Evolutionary conservation across 2,888 invertebrate genomes (phyloP).

Genomic region (Xestia sexstrigata): DNA sequence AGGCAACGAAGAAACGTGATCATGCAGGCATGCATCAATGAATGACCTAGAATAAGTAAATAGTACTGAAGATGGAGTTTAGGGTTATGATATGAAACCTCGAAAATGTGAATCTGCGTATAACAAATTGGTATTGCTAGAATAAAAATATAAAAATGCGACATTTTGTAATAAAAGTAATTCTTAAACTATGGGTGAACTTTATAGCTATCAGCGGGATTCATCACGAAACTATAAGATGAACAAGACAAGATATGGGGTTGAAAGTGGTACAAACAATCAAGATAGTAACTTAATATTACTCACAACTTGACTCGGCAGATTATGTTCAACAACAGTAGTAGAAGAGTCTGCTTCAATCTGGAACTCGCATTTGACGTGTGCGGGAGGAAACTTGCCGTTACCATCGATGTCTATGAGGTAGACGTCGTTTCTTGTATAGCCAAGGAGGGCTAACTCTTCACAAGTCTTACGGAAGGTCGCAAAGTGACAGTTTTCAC

Average conservation of each 20-base stretch:
- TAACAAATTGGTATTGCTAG: not conserved
- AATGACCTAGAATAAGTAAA: constrained; percentile 1
- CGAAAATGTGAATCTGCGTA: not conserved
- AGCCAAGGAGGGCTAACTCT: constrained; percentile 96
- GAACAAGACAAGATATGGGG: not conserved
- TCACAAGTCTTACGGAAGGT: constrained; percentile 97
- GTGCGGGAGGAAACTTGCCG: constrained; percentile 97
- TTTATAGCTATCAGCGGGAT: not conserved
- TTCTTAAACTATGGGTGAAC: not conserved
- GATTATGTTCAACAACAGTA: constrained; percentile 97
- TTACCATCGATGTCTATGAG: constrained; percentile 98
- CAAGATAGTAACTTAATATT: not conserved
- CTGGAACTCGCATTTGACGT: constrained; percentile 98
- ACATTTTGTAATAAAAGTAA: not conserved
- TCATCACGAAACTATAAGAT: not conserved
- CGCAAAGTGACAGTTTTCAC: constrained; percentile 98
- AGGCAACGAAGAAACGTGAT: not conserved
- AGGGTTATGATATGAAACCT: not conserved
- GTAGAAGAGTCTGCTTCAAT: constrained; percentile 96
- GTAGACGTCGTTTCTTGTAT: constrained; percentile 97
- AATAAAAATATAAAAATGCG: not conserved
- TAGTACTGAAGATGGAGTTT: not conserved
- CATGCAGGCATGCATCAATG: constrained; percentile 36
- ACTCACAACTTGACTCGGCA: constrained; percentile 95
- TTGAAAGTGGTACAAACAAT: not conserved